These are phyloP conservation scores for Idris sp. DNA, from an alignment of 1,140 invertebrate species.

Conservation along the genomic window DNA sequence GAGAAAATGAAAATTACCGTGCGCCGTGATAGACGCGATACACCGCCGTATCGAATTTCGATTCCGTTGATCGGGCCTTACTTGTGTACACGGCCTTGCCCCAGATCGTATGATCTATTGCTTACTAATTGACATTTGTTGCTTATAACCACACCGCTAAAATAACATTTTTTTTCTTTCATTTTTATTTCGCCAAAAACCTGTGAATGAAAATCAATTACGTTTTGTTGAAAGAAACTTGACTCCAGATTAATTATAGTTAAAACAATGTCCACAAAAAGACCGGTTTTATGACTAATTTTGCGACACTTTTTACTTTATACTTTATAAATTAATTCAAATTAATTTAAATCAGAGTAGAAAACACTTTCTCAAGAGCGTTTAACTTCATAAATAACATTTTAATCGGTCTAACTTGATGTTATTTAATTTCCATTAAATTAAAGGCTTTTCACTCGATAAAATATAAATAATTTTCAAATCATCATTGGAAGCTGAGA, in stretches of 20 bases:
- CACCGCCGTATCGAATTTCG: conserved; percentile 45
- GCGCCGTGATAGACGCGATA: conserved; percentile 35
- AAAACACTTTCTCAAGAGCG: conserved; percentile 18
- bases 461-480: no score
- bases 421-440: conserved; percentile 21
- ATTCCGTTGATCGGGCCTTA: conserved; percentile 19
- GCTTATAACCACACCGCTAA: no score
- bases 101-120: conserved; percentile 45
- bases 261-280: no score
- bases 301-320: no score
- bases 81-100: conserved; percentile 43
- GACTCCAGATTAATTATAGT: no score
- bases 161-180: no score
- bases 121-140: conserved; percentile 38
- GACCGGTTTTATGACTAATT: no score
- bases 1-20: neutral
- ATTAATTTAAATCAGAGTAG: conserved; percentile 4
- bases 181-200: no score
- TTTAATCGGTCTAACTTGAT: conserved; percentile 9
- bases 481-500: no score
- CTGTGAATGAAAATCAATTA: no score
- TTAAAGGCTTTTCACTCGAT: conserved; percentile 9
- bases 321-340: conserved; percentile 7
- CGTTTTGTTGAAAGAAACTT: no score
- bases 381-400: conserved; percentile 6